phyloP scores from a whole-genome alignment of 2,113 vertebrate species.

The Sisor rabdophorus region DNA sequence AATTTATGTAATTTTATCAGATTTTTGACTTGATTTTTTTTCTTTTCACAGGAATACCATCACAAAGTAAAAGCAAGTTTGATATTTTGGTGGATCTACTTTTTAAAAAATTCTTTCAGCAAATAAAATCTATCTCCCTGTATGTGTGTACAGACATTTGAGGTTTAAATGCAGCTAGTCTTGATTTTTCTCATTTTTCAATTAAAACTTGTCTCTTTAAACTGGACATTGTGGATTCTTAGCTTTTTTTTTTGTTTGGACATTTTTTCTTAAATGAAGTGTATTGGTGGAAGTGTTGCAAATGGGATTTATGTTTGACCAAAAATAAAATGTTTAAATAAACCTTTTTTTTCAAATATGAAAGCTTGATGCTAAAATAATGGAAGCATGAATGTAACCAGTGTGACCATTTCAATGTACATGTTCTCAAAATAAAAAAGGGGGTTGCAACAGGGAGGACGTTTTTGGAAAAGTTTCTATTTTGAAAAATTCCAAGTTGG shows the following conservation, averaged over 20 bases:
- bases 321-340: constrained; percentile 22
- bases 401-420: background rate
- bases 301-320: background rate
- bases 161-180: constrained; percentile 10
- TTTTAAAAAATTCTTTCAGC: background rate
- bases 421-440: background rate
- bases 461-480: too few relatives aligned
- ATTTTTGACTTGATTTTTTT: background rate
- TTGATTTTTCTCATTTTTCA: background rate
- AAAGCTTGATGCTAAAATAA: background rate
- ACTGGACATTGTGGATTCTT: background rate
- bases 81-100: background rate
- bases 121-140: constrained; percentile 2
- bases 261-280: background rate
- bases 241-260: background rate
- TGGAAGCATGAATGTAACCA: background rate
- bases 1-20: background rate
- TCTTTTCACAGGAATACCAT: constrained; percentile 55
- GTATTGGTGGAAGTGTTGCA: background rate
- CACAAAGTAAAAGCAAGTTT: constrained; percentile 47
- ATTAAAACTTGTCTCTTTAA: constrained; percentile 34
- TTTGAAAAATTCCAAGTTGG: too few relatives aligned
- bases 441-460: too few relatives aligned
- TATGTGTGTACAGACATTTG: constrained; percentile 12
- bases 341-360: background rate